These are phyloP conservation scores for Sympetrum striolatum DNA, from an alignment of 2,888 invertebrate species.

Conservation along the genomic window DNA sequence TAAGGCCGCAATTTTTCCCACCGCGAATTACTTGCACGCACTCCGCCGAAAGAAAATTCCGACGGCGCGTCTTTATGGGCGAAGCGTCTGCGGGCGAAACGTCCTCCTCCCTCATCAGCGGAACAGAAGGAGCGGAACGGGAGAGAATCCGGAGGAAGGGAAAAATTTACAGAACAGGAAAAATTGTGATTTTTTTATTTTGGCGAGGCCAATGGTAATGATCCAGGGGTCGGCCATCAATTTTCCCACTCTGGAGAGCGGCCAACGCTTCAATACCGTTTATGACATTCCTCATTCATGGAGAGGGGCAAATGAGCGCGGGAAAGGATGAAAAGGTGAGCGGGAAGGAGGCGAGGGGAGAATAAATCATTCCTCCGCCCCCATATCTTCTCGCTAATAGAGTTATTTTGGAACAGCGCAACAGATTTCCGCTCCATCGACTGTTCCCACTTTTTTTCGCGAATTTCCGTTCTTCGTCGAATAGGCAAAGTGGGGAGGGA, in stretches of 20 bases:
- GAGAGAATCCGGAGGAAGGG: not conserved
- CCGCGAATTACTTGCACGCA: too few species aligned
- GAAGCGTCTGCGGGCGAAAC: too few species aligned
- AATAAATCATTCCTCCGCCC: not conserved
- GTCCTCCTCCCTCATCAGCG: not conserved
- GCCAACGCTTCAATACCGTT: slow-evolving; percentile 42
- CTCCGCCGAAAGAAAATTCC: too few species aligned
- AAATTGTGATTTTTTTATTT: slow-evolving; percentile 15
- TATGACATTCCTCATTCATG: slow-evolving; percentile 36
- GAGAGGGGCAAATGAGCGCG: not conserved
- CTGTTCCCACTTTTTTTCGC: not conserved
- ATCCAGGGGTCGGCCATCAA: slow-evolving; percentile 30
- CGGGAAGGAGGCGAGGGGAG: not conserved
- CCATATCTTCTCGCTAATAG: slow-evolving; percentile 17
- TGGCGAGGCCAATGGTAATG: slow-evolving; percentile 41
- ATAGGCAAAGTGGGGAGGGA: not conserved
- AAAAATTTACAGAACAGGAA: not conserved
- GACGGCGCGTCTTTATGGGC: too few species aligned
- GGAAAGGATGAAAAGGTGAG: not conserved
- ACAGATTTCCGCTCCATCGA: slow-evolving; percentile 9
- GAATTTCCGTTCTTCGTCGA: not conserved
- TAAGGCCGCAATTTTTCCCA: too few species aligned
- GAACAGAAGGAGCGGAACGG: not conserved
- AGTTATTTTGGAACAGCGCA: slow-evolving; percentile 16
- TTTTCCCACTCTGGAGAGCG: slow-evolving; percentile 4